Evolutionary conservation across 2,113 vertebrate genomes (phyloP), one percentile per base, ranked within the genome.

Genomic region (Acanthisitta chloris): DNA sequence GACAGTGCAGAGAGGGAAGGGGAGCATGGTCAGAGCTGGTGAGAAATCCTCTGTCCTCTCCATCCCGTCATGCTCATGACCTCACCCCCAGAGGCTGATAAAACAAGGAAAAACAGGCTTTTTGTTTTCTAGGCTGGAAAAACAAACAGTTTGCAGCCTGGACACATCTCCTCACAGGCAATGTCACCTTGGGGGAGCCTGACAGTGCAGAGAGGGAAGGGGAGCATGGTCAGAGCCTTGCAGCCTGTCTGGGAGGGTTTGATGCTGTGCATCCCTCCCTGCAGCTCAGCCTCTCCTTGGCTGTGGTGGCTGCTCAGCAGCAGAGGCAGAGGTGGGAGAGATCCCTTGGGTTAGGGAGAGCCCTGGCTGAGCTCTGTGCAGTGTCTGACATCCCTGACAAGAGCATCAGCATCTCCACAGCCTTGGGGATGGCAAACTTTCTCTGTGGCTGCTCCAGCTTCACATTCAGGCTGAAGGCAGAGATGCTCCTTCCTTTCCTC

Each of bases 131-230:
- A 80, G 31, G 33, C 59, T 88, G 90, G 90, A 92, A 95, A 97
- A 93, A 73, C 90, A 94, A 96, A 92, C 77, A 93, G 20, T 85
- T 74, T 77, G 81, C 67, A 78, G 72, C 40, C 71, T 43, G 72
- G 74, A 17, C n/a, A 40, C 64, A 49, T 78, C 46, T 69, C 5
- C 2, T 78, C 72, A 6, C 14, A 5, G 15, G 51, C 76, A 92
- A n/a, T 58, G 88, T 96, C 96, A 95, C 92, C 88, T 79, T 90
- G 89, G 8, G 8, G 17, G 40, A 19, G 18, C 9, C 55, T 26
- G 52, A 33, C 16, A 26, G 10, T 11, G 40, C 52, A 25, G 61
- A 36, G 38, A 49, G 49, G 26, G 33, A 40, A 40, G 52, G 38
- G 74, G 54, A 72, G 61, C 34, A 19, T n/a, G 69, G 11, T 38